Percentiles rank a stretch among this genome's conserved stretches.
Conservation (phyloP, 2,888 invertebrate genomes). For the Drosophila fulvimacula region DNA sequence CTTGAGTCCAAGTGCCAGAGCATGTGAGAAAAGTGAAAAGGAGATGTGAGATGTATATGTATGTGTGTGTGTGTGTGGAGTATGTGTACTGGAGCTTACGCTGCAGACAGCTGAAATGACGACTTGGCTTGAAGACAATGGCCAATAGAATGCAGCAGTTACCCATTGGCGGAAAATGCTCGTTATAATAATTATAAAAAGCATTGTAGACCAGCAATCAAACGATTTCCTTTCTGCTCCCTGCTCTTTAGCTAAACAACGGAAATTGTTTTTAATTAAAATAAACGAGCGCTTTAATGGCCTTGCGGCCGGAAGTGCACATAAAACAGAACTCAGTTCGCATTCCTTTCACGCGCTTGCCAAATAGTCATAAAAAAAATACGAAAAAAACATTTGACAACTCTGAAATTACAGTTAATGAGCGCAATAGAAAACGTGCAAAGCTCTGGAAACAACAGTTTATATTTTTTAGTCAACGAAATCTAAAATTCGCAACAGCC, state of each 20-base stretch:
- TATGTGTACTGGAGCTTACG: conserved; percentile 3
- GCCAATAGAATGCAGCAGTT: conserved; percentile 38
- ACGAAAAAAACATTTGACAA: conserved; percentile 18
- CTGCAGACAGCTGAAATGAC: conserved; percentile 39
- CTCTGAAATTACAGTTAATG: conserved; percentile 37
- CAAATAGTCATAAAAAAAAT: conserved; percentile 17
- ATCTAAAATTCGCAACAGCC: not conserved
- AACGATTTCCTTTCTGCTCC: conserved; percentile 41
- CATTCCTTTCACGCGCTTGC: conserved; percentile 19
- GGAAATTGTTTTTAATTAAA: conserved; percentile 76
- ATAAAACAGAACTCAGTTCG: conserved; percentile 24
- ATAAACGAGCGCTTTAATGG: conserved; percentile 60
- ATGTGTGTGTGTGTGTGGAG: not conserved
- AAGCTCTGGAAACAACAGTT: conserved; percentile 2
- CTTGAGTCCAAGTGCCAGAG: conserved; percentile 7
- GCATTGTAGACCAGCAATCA: conserved; percentile 45
- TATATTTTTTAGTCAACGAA: not conserved
- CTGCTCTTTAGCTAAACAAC: conserved; percentile 45
- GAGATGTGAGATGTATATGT: not conserved
- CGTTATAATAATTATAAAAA: conserved; percentile 50
- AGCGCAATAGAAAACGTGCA: conserved; percentile 23
- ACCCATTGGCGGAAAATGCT: conserved; percentile 43
- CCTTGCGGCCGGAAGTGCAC: conserved; percentile 51
- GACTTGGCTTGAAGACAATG: conserved; percentile 48
- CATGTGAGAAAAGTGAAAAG: conserved; percentile 42